phyloP scores from a whole-genome alignment of 2,888 invertebrate species.

The Drosophila maculinotata region DNA sequence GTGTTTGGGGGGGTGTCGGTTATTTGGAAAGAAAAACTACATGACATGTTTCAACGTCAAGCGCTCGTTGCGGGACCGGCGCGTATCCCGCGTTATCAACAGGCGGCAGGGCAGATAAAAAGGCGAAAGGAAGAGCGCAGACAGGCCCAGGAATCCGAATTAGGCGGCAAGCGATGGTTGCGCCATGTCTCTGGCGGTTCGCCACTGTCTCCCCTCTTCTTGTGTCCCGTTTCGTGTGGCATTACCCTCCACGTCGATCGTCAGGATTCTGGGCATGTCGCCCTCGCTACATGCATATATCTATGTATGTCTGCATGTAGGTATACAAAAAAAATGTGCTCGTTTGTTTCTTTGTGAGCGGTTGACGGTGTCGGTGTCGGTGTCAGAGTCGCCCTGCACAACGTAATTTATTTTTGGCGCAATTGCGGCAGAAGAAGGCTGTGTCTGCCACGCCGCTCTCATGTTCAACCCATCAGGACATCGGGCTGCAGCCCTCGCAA shows the following conservation, averaged over 20 bases:
- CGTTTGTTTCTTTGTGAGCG: slow-evolving; percentile 49
- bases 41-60: slow-evolving; percentile 67
- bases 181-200: slow-evolving; percentile 20
- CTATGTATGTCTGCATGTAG: background rate
- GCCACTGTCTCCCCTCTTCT: background rate
- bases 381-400: slow-evolving; percentile 53
- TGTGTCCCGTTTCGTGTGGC: slow-evolving; percentile 18
- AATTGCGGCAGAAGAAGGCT: slow-evolving; percentile 48
- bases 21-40: slow-evolving; percentile 66
- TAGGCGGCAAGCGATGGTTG: slow-evolving; percentile 41
- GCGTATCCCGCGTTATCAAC: slow-evolving; percentile 53
- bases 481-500: slow-evolving; percentile 23
- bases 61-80: slow-evolving; percentile 19
- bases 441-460: slow-evolving; percentile 41
- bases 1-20: slow-evolving; percentile 41
- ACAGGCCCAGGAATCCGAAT: slow-evolving; percentile 53
- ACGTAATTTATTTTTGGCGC: slow-evolving; percentile 71
- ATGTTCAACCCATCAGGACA: slow-evolving; percentile 48
- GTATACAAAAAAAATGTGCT: slow-evolving; percentile 27
- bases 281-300: slow-evolving; percentile 10
- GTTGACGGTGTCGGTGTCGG: slow-evolving; percentile 27
- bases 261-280: slow-evolving; percentile 45
- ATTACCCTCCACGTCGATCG: slow-evolving; percentile 56
- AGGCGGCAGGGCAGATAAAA: slow-evolving; percentile 61
- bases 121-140: slow-evolving; percentile 27